phyloP scores from a whole-genome alignment of 1,140 invertebrate genomes.

The Pseudomyrmex sp. region DNA sequence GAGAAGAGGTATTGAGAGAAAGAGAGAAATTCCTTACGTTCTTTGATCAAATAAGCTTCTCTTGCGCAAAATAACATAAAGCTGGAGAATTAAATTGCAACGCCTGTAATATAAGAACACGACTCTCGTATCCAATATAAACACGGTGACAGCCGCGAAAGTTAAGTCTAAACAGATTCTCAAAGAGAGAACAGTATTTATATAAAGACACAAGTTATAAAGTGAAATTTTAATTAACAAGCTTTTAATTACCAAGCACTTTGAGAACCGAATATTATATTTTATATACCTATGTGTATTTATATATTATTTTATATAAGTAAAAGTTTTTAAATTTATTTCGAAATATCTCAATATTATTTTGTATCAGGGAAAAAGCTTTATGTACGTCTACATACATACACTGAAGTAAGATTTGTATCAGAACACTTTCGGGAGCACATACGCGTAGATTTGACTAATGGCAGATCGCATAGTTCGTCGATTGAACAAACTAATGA shows the following conservation, averaged over 20 bases:
- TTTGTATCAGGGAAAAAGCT: not conserved
- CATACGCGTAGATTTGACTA: conserved; percentile 5
- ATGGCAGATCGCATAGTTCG: conserved; percentile 15
- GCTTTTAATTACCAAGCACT: conserved; percentile 1
- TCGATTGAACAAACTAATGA: conserved; percentile 32
- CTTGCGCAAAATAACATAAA: conserved; percentile 9
- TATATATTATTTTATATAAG: no score
- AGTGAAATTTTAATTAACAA: conserved; percentile 22
- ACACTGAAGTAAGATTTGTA: not conserved
- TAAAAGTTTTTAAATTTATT: no score
- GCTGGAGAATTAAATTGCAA: conserved; percentile 22
- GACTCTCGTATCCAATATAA: not conserved
- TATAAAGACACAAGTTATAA: not conserved
- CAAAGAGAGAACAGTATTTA: not conserved
- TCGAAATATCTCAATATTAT: no score
- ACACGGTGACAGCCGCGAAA: not conserved
- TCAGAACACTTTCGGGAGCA: not conserved
- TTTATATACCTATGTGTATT: not conserved
- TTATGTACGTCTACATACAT: not conserved
- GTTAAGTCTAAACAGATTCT: not conserved
- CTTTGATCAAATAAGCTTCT: conserved; percentile 21
- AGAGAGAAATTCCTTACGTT: not conserved
- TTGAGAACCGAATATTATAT: not conserved
- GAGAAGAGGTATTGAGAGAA: not conserved
- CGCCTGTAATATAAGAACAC: not conserved